A percentile compares a stretch with the other conserved stretches of the same genome.
phyloP scores from a whole-genome alignment of 2,797 vertebrate genomes.

The Pampus argenteus region DNA sequence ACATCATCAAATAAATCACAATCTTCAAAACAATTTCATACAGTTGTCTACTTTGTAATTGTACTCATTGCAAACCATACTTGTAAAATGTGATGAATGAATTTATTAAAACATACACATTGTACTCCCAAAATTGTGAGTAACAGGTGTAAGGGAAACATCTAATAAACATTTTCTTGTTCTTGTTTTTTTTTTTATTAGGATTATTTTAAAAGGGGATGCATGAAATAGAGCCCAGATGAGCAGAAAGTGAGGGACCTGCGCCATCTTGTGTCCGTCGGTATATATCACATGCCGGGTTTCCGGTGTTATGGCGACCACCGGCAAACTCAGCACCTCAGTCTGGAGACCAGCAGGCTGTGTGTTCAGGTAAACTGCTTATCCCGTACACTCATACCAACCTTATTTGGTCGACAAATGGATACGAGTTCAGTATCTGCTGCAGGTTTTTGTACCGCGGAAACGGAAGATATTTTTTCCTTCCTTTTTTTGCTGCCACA shows the following conservation, averaged over 20 bases:
- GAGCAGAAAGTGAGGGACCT: not conserved
- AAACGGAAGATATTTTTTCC: no score
- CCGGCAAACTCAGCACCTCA: constrained; percentile 63
- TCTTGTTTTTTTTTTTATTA: not conserved
- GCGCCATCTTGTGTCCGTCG: constrained; percentile 61
- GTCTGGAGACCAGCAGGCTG: constrained; percentile 49
- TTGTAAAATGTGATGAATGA: not conserved
- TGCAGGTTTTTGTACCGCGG: not conserved
- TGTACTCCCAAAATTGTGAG: not conserved
- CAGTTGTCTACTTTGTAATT: not conserved
- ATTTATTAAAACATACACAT: not conserved
- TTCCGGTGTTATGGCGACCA: constrained; percentile 90
- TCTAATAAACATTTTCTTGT: no score
- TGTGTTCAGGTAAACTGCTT: constrained; percentile 50
- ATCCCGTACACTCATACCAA: not conserved
- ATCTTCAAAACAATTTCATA: constrained; percentile 8
- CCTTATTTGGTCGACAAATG: accelerated
- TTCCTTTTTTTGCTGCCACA: not conserved
- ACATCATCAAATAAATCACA: constrained; percentile 20
- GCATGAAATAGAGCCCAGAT: no score
- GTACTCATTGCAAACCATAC: not conserved
- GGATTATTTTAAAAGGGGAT: not conserved
- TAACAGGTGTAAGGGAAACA: not conserved
- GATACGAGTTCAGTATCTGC: not conserved
- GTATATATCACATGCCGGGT: constrained; percentile 50